These are phyloP conservation scores for Morone chrysops DNA, from an alignment of 2,113 vertebrate species.

Conservation along the genomic window DNA sequence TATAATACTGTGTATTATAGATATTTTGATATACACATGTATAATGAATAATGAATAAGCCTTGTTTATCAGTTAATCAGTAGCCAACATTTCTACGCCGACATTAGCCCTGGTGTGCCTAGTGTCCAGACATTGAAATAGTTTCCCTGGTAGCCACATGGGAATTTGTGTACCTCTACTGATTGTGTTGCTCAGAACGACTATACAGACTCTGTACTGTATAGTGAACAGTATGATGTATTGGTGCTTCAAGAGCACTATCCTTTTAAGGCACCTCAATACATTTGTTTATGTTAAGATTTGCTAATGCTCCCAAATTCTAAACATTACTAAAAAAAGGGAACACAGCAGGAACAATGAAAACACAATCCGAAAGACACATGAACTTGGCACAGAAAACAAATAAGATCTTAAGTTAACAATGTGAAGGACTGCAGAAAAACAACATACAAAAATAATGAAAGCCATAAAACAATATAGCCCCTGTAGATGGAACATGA, in stretches of 20 bases:
- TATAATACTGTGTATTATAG: no score
- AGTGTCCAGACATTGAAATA: not conserved
- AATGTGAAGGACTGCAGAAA: slow-evolving; percentile 29
- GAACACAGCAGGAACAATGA: not conserved
- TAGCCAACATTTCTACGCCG: slow-evolving; percentile 17
- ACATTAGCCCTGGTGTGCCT: not conserved
- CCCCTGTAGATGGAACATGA: slow-evolving; percentile 36
- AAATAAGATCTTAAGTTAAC: slow-evolving; percentile 55
- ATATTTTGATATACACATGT: no score
- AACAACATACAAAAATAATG: slow-evolving; percentile 57
- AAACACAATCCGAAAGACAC: not conserved
- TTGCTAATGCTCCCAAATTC: slow-evolving; percentile 4
- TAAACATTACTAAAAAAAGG: not conserved
- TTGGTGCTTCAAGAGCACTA: not conserved
- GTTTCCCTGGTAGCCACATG: slow-evolving; percentile 21
- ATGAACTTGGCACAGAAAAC: slow-evolving; percentile 26
- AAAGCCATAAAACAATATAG: slow-evolving; percentile 56
- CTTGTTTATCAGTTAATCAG: not conserved
- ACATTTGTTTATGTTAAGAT: slow-evolving; percentile 15
- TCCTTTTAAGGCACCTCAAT: not conserved
- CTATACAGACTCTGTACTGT: not conserved
- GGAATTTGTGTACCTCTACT: slow-evolving; percentile 6
- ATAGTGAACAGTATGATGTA: slow-evolving; percentile 16
- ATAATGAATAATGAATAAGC: no score
- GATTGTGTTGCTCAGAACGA: slow-evolving; percentile 14